Percentiles rank a stretch among this genome's conserved stretches.
Conservation (phyloP, 2,888 invertebrate genomes). For the Andrena bicolor region DNA sequence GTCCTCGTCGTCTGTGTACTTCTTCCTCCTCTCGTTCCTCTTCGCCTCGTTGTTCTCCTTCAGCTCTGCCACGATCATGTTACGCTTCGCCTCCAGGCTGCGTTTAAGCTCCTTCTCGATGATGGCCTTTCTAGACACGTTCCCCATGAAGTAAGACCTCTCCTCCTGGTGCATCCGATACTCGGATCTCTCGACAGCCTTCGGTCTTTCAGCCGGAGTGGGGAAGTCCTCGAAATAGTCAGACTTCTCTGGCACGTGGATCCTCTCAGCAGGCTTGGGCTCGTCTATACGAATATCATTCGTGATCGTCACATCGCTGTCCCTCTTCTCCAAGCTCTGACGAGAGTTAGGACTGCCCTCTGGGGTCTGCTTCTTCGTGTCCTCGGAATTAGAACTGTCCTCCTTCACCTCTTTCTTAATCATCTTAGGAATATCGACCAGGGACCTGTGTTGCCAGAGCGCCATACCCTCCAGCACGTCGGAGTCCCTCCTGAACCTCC, state of each 20-base stretch:
- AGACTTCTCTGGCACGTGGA: conserved; percentile 79
- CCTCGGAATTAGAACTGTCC: conserved; percentile 68
- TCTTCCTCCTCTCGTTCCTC: conserved; percentile 78
- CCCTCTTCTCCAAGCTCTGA: conserved; percentile 74
- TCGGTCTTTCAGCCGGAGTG: conserved; percentile 82
- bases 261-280: conserved; percentile 82
- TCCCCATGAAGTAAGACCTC: conserved; percentile 82
- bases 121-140: conserved; percentile 83
- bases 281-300: conserved; percentile 77
- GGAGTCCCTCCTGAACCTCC: conserved; percentile 91
- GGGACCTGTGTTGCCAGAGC: conserved; percentile 93
- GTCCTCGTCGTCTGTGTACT: conserved; percentile 81
- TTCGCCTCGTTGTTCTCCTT: conserved; percentile 83
- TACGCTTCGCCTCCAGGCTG: conserved; percentile 82
- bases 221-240: conserved; percentile 82
- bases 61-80: conserved; percentile 82
- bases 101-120: conserved; percentile 83
- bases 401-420: conserved; percentile 85
- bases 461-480: conserved; percentile 95
- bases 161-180: conserved; percentile 78
- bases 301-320: conserved; percentile 80
- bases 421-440: conserved; percentile 90
- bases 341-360: conserved; percentile 66
- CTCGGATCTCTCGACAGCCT: conserved; percentile 78
- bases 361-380: conserved; percentile 69